Percentiles rank a stretch among this genome's conserved stretches.
phyloP scores from a whole-genome alignment of 2,888 invertebrate species.

The Cataglyphis cursor region DNA sequence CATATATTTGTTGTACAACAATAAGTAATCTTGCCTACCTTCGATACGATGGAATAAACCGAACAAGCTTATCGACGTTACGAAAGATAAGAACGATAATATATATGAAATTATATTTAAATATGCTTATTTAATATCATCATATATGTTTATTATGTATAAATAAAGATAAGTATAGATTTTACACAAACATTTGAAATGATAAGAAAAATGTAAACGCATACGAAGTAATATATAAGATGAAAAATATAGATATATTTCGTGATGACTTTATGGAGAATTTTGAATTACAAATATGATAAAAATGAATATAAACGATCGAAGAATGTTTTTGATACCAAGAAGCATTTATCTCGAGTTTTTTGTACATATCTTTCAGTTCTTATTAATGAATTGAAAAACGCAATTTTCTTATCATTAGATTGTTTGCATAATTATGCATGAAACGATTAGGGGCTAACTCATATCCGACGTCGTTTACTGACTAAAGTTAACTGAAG shows the following conservation, averaged over 20 bases:
- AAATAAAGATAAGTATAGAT: neutral
- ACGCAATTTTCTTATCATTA: conserved; percentile 23
- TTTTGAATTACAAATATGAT: neutral
- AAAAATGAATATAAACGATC: neutral
- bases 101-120: conserved; percentile 4
- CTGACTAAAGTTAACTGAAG: neutral
- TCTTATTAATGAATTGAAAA: neutral
- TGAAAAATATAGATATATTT: neutral
- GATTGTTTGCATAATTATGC: conserved; percentile 44
- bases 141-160: neutral
- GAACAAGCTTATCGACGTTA: neutral
- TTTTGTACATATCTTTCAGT: neutral
- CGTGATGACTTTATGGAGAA: neutral
- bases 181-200: neutral
- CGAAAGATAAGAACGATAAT: conserved; percentile 3
- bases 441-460: conserved; percentile 18
- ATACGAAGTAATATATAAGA: neutral
- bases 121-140: neutral
- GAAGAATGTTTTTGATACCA: neutral
- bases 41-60: neutral
- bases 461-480: conserved; percentile 4
- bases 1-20: conserved; percentile 48
- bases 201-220: neutral
- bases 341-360: neutral
- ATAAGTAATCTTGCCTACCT: conserved; percentile 25